These are phyloP conservation scores for Ochropleura leucogaster DNA, from an alignment of 2,888 invertebrate species.

Conservation along the genomic window DNA sequence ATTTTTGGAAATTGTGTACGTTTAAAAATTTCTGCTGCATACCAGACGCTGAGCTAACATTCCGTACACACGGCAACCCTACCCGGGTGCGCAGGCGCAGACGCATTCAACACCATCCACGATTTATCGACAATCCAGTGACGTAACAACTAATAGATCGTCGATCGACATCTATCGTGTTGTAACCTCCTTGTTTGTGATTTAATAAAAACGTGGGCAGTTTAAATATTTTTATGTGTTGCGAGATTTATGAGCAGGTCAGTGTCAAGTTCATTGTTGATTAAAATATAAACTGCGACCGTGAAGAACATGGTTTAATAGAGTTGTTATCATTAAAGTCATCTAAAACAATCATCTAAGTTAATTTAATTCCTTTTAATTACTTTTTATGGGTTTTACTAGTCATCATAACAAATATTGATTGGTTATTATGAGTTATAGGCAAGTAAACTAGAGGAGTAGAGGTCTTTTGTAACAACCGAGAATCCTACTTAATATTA, in stretches of 20 bases:
- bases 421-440: conserved; percentile 7
- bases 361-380: no score
- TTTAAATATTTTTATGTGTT: conserved; percentile 57
- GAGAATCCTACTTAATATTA: background rate
- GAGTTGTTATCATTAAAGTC: no score
- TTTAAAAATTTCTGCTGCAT: background rate
- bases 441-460: conserved; percentile 17
- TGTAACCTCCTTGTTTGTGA: conserved; percentile 56
- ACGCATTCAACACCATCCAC: conserved; percentile 65
- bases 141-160: conserved; percentile 64
- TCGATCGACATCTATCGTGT: conserved; percentile 45
- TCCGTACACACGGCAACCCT: background rate
- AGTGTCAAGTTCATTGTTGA: no score
- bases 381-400: background rate
- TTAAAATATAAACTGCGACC: no score
- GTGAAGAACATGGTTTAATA: no score
- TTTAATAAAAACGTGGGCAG: conserved; percentile 63
- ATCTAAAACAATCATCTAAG: no score
- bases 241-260: conserved; percentile 35
- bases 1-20: background rate
- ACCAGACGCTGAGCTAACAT: background rate
- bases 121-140: conserved; percentile 64
- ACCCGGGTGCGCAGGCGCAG: conserved; percentile 27
- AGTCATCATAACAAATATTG: conserved; percentile 49
- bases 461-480: conserved; percentile 24